Conservation (phyloP, 1,140 invertebrate genomes). For the Stenopsyche tienmushanensis region DNA sequence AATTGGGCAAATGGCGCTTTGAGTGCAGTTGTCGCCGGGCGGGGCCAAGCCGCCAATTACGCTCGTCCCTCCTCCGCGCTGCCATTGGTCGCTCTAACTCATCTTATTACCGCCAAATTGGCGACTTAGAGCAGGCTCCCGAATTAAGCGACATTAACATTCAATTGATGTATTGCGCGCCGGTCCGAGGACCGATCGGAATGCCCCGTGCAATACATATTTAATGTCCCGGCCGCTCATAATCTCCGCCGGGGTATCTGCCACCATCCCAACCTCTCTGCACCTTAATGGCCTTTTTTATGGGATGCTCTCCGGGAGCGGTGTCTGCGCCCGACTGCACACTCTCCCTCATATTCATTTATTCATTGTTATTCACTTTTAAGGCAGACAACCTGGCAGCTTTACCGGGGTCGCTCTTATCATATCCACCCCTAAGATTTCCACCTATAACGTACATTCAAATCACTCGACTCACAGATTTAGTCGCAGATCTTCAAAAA, state of each 20-base stretch:
- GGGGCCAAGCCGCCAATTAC: constrained; percentile 30
- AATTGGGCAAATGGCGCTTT: constrained; percentile 6
- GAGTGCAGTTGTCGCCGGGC: constrained; percentile 13
- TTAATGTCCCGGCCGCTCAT: constrained; percentile 14
- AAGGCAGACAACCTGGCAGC: neutral
- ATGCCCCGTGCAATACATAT: constrained; percentile 28
- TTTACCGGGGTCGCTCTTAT: neutral
- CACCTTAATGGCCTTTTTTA: constrained; percentile 30
- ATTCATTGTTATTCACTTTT: neutral
- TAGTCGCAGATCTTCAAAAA: no score
- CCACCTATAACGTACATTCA: no score
- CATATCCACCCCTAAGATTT: no score
- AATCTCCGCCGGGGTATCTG: constrained; percentile 21
- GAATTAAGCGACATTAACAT: constrained; percentile 41
- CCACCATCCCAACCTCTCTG: constrained; percentile 5
- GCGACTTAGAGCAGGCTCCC: constrained; percentile 3
- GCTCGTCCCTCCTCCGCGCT: constrained; percentile 25
- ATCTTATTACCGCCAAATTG: constrained; percentile 38
- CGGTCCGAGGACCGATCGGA: no score
- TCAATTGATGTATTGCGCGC: constrained; percentile 37
- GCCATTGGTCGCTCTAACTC: constrained; percentile 24
- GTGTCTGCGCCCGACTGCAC: neutral
- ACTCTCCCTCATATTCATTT: neutral
- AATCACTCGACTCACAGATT: no score
- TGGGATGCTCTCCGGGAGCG: constrained; percentile 10